Evolutionary conservation across 2,888 invertebrate genomes (phyloP).

Genomic region (Cyrtodaria siliqua): DNA sequence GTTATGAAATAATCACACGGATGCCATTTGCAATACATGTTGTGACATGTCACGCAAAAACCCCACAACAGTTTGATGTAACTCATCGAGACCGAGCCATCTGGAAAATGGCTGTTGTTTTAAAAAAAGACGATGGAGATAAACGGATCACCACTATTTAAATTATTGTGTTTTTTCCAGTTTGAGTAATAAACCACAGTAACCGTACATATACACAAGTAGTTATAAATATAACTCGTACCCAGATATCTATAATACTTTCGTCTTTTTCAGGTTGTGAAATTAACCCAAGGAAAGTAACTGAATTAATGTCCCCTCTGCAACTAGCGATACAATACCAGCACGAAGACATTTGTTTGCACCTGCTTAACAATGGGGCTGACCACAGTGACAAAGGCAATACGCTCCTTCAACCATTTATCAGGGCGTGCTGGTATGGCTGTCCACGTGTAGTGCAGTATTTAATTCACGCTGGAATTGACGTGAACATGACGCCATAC

Average conservation of each 20-base stretch:
- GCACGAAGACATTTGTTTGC: constrained; percentile 32
- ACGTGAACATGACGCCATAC: background rate
- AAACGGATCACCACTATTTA: too few species aligned
- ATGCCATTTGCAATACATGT: too few species aligned
- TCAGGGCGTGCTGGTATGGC: constrained; percentile 27
- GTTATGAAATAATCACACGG: too few species aligned
- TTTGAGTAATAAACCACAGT: too few species aligned
- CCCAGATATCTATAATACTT: background rate
- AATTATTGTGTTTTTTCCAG: too few species aligned
- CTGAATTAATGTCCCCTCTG: constrained; percentile 6
- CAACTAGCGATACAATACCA: constrained; percentile 19
- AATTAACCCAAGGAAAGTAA: constrained; percentile 17
- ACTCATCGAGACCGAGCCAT: too few species aligned
- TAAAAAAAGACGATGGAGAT: too few species aligned
- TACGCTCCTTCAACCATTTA: constrained; percentile 4
- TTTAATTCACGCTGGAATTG: constrained; percentile 13
- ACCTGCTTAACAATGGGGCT: constrained; percentile 23
- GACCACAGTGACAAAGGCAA: constrained; percentile 7
- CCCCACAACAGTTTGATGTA: too few species aligned
- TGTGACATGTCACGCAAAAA: too few species aligned
- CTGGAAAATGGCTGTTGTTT: too few species aligned
- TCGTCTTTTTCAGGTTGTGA: constrained; percentile 22
- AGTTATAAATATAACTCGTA: too few species aligned
- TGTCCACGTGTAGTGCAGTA: constrained; percentile 20
- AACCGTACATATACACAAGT: too few species aligned